Conservation (phyloP, 1,140 invertebrate species). For the Drosophila kanapiae region DNA sequence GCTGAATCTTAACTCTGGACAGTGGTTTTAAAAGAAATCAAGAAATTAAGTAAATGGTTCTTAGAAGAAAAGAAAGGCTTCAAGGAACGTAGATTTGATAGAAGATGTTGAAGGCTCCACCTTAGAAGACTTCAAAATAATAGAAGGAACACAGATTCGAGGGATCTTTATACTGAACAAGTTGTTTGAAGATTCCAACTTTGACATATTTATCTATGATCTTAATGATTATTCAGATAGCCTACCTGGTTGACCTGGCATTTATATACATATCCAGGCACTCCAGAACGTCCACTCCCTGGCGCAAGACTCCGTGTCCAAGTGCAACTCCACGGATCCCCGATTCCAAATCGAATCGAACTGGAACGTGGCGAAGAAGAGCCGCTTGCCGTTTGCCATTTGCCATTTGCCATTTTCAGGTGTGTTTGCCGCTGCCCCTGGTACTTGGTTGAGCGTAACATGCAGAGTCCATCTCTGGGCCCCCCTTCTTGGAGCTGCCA, state of each 20-base stretch:
- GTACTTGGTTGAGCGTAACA: constrained; percentile 59
- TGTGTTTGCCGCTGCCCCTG: constrained; percentile 29
- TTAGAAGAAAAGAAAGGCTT: not conserved
- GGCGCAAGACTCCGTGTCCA: constrained; percentile 8
- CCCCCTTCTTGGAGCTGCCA: not conserved
- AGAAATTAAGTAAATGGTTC: not conserved
- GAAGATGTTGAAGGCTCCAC: not conserved
- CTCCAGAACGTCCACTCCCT: constrained; percentile 16
- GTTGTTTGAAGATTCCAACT: not conserved
- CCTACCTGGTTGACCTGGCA: not conserved
- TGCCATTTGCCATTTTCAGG: constrained; percentile 43
- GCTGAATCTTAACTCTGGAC: not conserved
- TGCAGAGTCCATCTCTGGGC: constrained; percentile 26
- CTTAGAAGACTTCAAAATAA: not conserved
- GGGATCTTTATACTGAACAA: not conserved
- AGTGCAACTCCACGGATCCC: constrained; percentile 23
- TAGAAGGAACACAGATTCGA: not conserved
- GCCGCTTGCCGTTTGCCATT: constrained; percentile 21
- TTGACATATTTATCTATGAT: too few species aligned
- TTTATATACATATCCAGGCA: not conserved
- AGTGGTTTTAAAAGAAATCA: too few species aligned
- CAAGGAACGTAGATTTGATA: too few species aligned
- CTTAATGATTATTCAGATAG: not conserved
- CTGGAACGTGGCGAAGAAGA: constrained; percentile 28
- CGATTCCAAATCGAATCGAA: constrained; percentile 39